Conservation (phyloP, 2,113 vertebrate species). For the Blennius ocellaris region DNA sequence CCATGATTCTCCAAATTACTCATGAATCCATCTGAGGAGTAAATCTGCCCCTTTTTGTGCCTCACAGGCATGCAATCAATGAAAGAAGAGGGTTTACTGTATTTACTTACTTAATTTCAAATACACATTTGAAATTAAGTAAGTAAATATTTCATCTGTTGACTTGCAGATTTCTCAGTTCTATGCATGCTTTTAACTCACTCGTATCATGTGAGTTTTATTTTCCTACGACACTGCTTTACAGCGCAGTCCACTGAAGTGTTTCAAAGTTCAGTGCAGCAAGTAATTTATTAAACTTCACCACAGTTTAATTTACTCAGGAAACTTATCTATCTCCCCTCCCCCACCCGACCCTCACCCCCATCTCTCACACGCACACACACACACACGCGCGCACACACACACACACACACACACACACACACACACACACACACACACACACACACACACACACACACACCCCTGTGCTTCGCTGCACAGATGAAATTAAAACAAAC, state of each 20-base stretch:
- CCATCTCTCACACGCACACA: too few species aligned
- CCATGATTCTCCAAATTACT: neutral
- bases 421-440: neutral
- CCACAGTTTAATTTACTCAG: slow-evolving; percentile 48
- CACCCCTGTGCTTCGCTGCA: slow-evolving; percentile 45
- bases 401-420: neutral
- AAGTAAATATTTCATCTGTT: neutral
- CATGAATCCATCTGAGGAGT: neutral
- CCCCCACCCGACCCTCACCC: slow-evolving; percentile 30
- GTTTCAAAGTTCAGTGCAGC: slow-evolving; percentile 41
- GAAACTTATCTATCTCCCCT: slow-evolving; percentile 44
- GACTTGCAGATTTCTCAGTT: neutral
- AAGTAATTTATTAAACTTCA: slow-evolving; percentile 49
- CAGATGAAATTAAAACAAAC: slow-evolving; percentile 75
- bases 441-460: neutral
- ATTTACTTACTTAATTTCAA: neutral
- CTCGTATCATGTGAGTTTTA: neutral
- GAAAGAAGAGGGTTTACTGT: neutral
- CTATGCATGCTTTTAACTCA: neutral
- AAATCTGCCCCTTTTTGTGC: neutral
- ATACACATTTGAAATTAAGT: too few species aligned
- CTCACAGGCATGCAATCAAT: neutral
- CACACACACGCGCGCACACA: too few species aligned
- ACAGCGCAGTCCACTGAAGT: slow-evolving; percentile 2
- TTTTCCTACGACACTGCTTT: slow-evolving; percentile 11